A percentile compares a stretch with the other conserved stretches of the same genome.
These are phyloP conservation scores for Isichthys henryi DNA, from an alignment of 2,113 vertebrate genomes.

Conservation along the genomic window DNA sequence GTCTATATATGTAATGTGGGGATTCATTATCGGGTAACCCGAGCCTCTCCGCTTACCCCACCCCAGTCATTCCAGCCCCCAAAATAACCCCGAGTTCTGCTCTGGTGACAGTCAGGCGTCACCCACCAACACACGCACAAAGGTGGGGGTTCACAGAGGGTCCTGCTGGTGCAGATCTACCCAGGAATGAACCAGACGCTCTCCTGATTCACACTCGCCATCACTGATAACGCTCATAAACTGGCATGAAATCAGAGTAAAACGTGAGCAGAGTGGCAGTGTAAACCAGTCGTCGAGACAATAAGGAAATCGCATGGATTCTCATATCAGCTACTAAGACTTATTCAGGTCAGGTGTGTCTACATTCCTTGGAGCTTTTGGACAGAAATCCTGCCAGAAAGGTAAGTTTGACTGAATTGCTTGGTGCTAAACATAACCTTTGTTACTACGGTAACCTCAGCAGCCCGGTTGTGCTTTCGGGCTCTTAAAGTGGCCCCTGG, in stretches of 20 bases:
- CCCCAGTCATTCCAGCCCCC: constrained; percentile 41
- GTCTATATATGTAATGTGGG: constrained; percentile 1
- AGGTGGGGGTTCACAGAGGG: not conserved
- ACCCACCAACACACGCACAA: not conserved
- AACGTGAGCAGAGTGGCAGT: not conserved
- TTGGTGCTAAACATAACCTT: constrained; percentile 9
- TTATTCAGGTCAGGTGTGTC: not conserved
- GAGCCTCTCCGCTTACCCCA: constrained; percentile 30
- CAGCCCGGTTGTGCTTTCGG: not conserved
- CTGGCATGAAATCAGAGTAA: not conserved
- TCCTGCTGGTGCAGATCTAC: not conserved
- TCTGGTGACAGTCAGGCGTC: constrained; percentile 16
- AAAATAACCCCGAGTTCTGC: constrained; percentile 52
- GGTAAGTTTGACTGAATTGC: constrained; percentile 29
- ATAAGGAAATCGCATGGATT: not conserved
- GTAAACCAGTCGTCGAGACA: not conserved
- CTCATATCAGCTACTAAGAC: not conserved
- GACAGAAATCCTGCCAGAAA: constrained; percentile 1
- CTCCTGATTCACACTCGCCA: not conserved
- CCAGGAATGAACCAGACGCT: not conserved
- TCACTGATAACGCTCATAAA: not conserved
- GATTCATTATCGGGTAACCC: constrained; percentile 35
- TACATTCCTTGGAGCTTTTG: not conserved
- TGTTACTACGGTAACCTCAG: not conserved
- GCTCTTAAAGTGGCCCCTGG: not conserved